Base-by-base conservation (phyloP, 2,797 vertebrate genomes). In the Potorous gilbertii region DNA sequence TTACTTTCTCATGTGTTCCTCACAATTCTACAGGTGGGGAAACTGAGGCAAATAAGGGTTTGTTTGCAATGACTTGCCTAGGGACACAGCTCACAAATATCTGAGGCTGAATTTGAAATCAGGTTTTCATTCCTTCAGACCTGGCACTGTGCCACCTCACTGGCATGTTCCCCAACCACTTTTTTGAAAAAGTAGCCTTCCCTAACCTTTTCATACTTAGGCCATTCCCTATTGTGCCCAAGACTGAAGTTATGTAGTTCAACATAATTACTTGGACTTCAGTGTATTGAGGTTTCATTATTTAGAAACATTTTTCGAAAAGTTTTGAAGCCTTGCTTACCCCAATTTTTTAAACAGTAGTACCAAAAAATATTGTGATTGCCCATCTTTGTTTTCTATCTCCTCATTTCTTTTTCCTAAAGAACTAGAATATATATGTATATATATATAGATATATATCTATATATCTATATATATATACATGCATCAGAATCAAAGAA, bases 341-440 rank as follows among this genome's bases (percentile, higher is more conserved):
- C 18, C 74, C 18, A 40, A 24, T 46, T 81, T 10, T 87, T 46
- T 10, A 50, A 50, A 81, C 34, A n/a, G 74, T 46, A 16, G 1
- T 81, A 46, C 8, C 21, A 87, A 87, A 87, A 21, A 87, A 46
- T 87, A 50, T 93, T 92, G 46, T 94, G 89, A 16, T 14, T 55
- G 21, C 89, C 96, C 24, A 90, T 34, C 93, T 97, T 94, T 92
- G 29, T 93, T 5, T 24, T 46, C 6, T n/a, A 34, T 50, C 62
- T 4, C 13, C 52, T 4, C 31, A 50, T 34, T 50, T 28, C 34
- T 55, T 54, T 8, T 46, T 31, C 62, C 90, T 90, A 87, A 92
- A n/a, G 14, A 93, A 92, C 28, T 55, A 92, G 92, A 94, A 94
- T 94, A 87, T 91, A 89, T 55, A 92, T 81, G 81, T 91, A 91